Conservation (phyloP, 2,888 invertebrate genomes). For the Boloria euphrosyne region DNA sequence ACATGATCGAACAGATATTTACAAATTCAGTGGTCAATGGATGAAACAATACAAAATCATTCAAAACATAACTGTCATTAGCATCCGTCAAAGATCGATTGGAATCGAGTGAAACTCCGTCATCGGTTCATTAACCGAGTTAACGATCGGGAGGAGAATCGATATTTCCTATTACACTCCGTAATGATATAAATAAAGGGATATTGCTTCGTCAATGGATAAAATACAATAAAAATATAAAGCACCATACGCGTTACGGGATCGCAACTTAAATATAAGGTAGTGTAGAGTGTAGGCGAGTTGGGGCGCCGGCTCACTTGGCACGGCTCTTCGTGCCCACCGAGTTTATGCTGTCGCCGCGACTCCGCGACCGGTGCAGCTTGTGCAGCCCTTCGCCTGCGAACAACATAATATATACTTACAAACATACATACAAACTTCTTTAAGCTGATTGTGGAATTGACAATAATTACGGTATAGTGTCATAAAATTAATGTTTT, state of each 20-base stretch:
- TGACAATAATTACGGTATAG: neutral
- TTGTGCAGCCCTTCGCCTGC: slow-evolving; percentile 85
- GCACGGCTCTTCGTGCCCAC: slow-evolving; percentile 83
- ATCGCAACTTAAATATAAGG: slow-evolving; percentile 62
- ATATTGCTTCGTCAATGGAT: slow-evolving; percentile 13
- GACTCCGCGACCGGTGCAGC: slow-evolving; percentile 90
- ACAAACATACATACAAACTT: too few species aligned
- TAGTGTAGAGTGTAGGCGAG: slow-evolving; percentile 68
- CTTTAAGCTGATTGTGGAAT: neutral
- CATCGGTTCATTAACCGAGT: slow-evolving; percentile 52
- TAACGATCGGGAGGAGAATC: slow-evolving; percentile 59
- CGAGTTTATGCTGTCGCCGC: slow-evolving; percentile 90
- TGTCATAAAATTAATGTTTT: neutral
- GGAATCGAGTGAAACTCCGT: slow-evolving; percentile 41
- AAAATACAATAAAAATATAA: slow-evolving; percentile 15
- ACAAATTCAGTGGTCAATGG: slow-evolving; percentile 56
- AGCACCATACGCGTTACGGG: slow-evolving; percentile 73
- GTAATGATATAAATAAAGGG: slow-evolving; percentile 10
- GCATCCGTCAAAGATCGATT: slow-evolving; percentile 42
- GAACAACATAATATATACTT: slow-evolving; percentile 38
- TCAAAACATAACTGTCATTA: slow-evolving; percentile 25
- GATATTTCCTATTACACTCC: slow-evolving; percentile 21
- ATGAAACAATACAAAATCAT: slow-evolving; percentile 37
- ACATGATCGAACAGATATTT: slow-evolving; percentile 65
- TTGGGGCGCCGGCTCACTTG: slow-evolving; percentile 65